Percentiles rank a stretch among this genome's conserved stretches.
These are phyloP conservation scores for Hydrochoerus hydrochaeris DNA, from an alignment of 2,113 vertebrate genomes.

Conservation along the genomic window DNA sequence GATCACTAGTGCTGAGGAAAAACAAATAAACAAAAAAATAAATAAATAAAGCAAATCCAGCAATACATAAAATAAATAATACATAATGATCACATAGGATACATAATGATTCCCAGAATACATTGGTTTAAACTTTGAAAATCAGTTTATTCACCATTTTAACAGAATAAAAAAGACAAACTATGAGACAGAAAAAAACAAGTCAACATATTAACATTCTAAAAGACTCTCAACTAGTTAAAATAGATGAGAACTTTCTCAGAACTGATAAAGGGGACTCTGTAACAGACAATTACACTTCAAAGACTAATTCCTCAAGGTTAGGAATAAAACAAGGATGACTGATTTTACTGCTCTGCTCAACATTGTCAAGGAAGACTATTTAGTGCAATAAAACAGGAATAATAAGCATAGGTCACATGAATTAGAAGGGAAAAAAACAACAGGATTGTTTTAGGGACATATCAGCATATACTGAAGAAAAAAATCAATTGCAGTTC, in stretches of 20 bases:
- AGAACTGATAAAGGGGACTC: not conserved
- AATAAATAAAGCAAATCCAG: not conserved
- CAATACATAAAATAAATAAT: not conserved
- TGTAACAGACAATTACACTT: not conserved
- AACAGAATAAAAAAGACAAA: not conserved
- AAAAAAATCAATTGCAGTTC: not conserved
- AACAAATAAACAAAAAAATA: not conserved
- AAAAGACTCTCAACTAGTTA: not conserved
- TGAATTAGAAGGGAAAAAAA: not conserved
- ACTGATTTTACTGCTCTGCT: not conserved
- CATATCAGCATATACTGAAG: not conserved
- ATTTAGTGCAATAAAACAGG: not conserved
- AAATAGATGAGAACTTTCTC: not conserved
- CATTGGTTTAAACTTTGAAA: not conserved
- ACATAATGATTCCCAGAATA: not conserved
- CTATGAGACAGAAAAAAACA: not conserved
- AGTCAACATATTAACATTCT: not conserved
- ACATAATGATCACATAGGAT: not conserved
- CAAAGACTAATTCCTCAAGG: not conserved
- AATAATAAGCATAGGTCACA: not conserved
- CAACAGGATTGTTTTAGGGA: not conserved
- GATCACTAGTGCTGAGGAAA: not conserved
- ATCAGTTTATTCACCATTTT: slow-evolving; percentile 2
- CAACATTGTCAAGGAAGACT: not conserved
- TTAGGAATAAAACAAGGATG: not conserved